Base-by-base conservation (phyloP, 2,113 vertebrate species). In the Sphyrna mokarran region DNA sequence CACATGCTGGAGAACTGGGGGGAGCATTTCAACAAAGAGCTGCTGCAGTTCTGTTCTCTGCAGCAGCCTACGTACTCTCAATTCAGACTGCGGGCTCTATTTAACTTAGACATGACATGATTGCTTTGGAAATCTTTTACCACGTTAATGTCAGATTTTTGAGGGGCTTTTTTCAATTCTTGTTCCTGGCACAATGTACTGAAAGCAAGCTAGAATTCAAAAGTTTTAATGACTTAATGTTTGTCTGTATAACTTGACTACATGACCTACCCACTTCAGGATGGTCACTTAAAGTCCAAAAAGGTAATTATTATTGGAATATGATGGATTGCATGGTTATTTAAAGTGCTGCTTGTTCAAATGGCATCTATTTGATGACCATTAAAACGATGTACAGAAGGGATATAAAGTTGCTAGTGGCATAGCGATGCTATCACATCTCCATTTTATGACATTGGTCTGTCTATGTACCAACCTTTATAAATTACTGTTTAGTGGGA, bases 301-400 rank as follows among this genome's bases (percentile, higher is more conserved):
- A 72, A 95, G 68, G 94, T 95, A 72, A 96, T 97, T 97, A 97
- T 97, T 97, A 97, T 97, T 97, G 96, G 97, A 96, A 95, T 96
- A 96, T 90, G 95, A 43, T 10, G 37, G 96, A 69, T 96, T 96
- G 96, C 96, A 94, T 54, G 95, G 97, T 96, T 90, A 80, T 96
- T 97, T 97, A 96, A 96, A 97, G 97, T 96, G 95, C 91, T 37
- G 95, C 96, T 97, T 97, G 97, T 97, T 97, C 97, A 97, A 97
- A 96, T 97, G 97, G 29, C 70, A 96, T 96, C 96, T 97, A 97
- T 96, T 97, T 97, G 97, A 97, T 97, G 96, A 97, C 97, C 97
- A 96, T 97, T 97, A 96, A 96, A 96, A 96, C 96, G 96, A 96
- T 95, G 95, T 96, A 97, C 97, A 97, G 97, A 98, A 97, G 40